A percentile compares a stretch with the other conserved stretches of the same genome.
These are phyloP conservation scores for Panzeria rudis DNA, from an alignment of 2,888 invertebrate species.

Conservation along the genomic window DNA sequence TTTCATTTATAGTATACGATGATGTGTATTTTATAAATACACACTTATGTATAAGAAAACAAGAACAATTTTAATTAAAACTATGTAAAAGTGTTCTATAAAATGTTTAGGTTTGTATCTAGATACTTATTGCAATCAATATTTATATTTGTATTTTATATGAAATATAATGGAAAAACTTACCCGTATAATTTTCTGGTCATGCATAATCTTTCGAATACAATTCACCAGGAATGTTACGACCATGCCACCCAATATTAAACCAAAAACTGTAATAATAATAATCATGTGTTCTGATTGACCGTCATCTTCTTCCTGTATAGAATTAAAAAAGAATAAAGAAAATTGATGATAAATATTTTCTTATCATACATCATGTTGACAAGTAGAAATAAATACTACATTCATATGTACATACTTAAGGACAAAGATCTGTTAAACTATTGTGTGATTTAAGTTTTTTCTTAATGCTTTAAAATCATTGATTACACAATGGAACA, in stretches of 20 bases:
- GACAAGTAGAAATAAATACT: too few species aligned
- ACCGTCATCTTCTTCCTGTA: slow-evolving; percentile 78
- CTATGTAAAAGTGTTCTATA: not conserved
- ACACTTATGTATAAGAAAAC: not conserved
- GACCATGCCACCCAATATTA: slow-evolving; percentile 94
- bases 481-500: too few species aligned
- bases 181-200: slow-evolving; percentile 94
- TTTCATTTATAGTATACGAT: not conserved
- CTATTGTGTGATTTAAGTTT: too few species aligned
- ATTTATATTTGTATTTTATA: slow-evolving; percentile 1
- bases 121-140: not conserved
- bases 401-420: too few species aligned
- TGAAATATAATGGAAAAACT: slow-evolving; percentile 78
- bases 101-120: not conserved
- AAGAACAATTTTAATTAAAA: slow-evolving; percentile 32
- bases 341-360: slow-evolving; percentile 12
- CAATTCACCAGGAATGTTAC: slow-evolving; percentile 95
- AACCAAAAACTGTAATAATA: slow-evolving; percentile 93
- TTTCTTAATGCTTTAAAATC: too few species aligned
- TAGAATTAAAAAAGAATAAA: slow-evolving; percentile 27
- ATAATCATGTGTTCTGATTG: slow-evolving; percentile 91
- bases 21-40: slow-evolving; percentile 26
- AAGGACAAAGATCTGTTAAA: too few species aligned
- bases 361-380: not conserved
- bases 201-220: slow-evolving; percentile 92